These are phyloP conservation scores for Hyposoter dolosus DNA, from an alignment of 2,888 invertebrate species.

Conservation along the genomic window DNA sequence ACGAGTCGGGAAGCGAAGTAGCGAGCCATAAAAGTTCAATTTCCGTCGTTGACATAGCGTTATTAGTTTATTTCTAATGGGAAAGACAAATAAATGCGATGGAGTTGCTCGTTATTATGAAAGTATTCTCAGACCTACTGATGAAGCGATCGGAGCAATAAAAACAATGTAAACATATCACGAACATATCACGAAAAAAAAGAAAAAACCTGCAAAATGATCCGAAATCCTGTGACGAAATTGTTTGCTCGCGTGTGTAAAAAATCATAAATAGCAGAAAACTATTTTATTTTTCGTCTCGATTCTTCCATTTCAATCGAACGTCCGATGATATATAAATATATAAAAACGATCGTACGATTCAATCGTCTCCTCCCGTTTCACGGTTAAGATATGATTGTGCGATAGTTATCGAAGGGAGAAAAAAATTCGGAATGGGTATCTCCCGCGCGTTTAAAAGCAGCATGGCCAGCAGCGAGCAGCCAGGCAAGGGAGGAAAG, in stretches of 20 bases:
- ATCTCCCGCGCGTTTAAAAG: constrained; percentile 11
- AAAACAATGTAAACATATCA: background rate
- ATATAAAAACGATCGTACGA: constrained; percentile 22
- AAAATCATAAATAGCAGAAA: background rate
- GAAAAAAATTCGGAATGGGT: background rate
- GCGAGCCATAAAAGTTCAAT: background rate
- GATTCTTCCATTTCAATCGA: background rate
- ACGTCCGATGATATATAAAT: background rate
- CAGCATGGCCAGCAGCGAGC: constrained; percentile 27
- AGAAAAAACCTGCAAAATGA: background rate
- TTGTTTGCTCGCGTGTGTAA: background rate
- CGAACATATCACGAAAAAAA: background rate
- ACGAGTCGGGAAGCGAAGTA: background rate
- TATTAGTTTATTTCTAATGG: background rate
- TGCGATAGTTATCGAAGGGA: constrained; percentile 22
- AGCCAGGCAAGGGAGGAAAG: background rate
- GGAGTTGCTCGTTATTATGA: background rate
- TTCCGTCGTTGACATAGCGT: background rate
- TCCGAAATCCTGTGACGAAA: background rate
- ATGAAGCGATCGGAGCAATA: background rate
- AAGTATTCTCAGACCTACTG: background rate
- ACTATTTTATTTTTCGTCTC: background rate
- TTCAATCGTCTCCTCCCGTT: constrained; percentile 38
- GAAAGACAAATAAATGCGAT: background rate
- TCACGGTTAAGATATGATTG: constrained; percentile 29